These are phyloP conservation scores for Halictus quadricinctus DNA, from an alignment of 2,888 invertebrate species.

Conservation along the genomic window DNA sequence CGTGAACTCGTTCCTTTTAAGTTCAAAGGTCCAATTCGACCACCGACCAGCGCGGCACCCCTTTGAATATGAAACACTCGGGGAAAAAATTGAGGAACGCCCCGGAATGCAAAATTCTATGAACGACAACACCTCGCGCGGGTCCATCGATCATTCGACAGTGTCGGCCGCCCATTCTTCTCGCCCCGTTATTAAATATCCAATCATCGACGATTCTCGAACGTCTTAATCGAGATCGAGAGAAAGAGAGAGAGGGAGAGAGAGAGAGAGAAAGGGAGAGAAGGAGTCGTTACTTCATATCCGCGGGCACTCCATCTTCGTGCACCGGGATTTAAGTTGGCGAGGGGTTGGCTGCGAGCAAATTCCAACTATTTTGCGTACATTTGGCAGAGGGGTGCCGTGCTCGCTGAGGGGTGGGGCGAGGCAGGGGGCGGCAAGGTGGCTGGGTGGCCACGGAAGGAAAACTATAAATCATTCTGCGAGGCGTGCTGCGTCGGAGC, in stretches of 20 bases:
- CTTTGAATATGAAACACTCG: neutral
- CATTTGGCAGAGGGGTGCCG: slow-evolving; percentile 72
- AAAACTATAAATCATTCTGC: slow-evolving; percentile 74
- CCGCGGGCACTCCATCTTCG: slow-evolving; percentile 4
- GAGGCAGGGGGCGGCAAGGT: slow-evolving; percentile 37
- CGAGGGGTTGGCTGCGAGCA: slow-evolving; percentile 36
- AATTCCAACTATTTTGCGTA: slow-evolving; percentile 76
- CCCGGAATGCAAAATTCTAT: slow-evolving; percentile 28
- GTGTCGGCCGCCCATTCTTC: slow-evolving; percentile 13
- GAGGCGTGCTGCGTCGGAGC: slow-evolving; percentile 65
- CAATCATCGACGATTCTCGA: slow-evolving; percentile 12
- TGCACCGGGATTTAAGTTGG: slow-evolving; percentile 17
- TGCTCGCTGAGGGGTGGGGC: slow-evolving; percentile 49
- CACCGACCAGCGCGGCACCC: neutral
- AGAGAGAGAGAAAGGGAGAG: too few relatives aligned
- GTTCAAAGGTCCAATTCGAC: slow-evolving; percentile 1
- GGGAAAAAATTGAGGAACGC: slow-evolving; percentile 9
- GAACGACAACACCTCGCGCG: neutral
- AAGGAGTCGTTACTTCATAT: neutral
- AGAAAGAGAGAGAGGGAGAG: neutral
- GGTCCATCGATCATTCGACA: slow-evolving; percentile 27
- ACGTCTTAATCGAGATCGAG: slow-evolving; percentile 13
- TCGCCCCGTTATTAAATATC: slow-evolving; percentile 22
- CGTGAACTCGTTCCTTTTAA: neutral
- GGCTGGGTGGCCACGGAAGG: slow-evolving; percentile 70